Conservation (phyloP, 2,888 invertebrate genomes). For the Microplitis manilae region DNA sequence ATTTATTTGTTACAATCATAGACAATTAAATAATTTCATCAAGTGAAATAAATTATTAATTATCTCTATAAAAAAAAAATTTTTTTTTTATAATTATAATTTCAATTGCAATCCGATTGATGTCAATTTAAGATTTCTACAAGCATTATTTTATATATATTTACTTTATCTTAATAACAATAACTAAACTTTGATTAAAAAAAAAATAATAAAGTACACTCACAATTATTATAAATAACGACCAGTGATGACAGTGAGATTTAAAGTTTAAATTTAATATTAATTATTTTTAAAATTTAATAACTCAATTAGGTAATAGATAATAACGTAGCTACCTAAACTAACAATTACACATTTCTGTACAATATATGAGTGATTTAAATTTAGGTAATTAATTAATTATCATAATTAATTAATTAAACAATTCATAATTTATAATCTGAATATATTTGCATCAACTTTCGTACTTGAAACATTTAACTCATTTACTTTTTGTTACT, state of each 20-base stretch:
- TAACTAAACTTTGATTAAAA: too few relatives aligned
- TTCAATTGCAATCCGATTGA: slow-evolving; percentile 44
- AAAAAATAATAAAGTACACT: not conserved
- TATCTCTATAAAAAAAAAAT: too few relatives aligned
- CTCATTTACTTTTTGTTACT: slow-evolving; percentile 50
- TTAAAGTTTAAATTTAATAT: slow-evolving; percentile 26
- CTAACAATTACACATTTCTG: slow-evolving; percentile 69
- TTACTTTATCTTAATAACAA: too few relatives aligned
- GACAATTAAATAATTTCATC: not conserved
- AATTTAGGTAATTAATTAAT: slow-evolving; percentile 39
- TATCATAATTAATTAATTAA: slow-evolving; percentile 46
- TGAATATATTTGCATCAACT: slow-evolving; percentile 59
- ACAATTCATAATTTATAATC: slow-evolving; percentile 57
- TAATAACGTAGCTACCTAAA: slow-evolving; percentile 66
- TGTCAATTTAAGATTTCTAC: slow-evolving; percentile 19
- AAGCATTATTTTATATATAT: slow-evolving; percentile 19
- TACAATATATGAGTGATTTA: slow-evolving; percentile 61
- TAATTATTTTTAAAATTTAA: slow-evolving; percentile 44
- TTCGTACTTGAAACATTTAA: slow-evolving; percentile 63
- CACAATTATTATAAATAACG: not conserved
- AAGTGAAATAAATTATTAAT: too few relatives aligned
- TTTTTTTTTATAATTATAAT: slow-evolving; percentile 45
- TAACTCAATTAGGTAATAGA: slow-evolving; percentile 58
- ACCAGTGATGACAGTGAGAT: not conserved
- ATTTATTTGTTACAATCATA: not conserved